These are phyloP conservation scores for Penaeus chinensis DNA, from an alignment of 1,140 invertebrate species.

Conservation along the genomic window DNA sequence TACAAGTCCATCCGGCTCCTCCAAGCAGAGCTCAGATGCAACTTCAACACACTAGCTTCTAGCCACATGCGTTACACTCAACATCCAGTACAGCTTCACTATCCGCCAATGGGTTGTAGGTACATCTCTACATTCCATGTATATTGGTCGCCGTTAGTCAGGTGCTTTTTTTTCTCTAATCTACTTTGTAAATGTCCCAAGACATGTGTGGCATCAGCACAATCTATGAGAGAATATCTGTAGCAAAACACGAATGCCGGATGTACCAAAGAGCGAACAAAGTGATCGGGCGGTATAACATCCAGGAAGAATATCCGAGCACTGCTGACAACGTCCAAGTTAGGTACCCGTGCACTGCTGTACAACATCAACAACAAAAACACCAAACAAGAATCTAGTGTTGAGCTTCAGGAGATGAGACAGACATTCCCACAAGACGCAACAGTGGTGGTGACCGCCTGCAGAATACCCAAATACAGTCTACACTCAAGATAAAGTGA, in stretches of 20 bases:
- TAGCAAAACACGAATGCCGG: slow-evolving; percentile 51
- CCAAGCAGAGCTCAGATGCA: slow-evolving; percentile 49
- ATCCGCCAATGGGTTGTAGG: slow-evolving; percentile 47
- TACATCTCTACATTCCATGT: slow-evolving; percentile 56
- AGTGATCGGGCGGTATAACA: slow-evolving; percentile 49
- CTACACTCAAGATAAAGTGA: no score
- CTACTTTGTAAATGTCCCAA: slow-evolving; percentile 35
- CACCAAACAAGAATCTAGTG: no score
- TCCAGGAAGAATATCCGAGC: slow-evolving; percentile 46
- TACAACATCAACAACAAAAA: no score
- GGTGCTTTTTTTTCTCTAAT: slow-evolving; percentile 22
- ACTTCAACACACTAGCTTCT: slow-evolving; percentile 54
- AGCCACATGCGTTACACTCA: slow-evolving; percentile 52
- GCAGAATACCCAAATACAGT: no score
- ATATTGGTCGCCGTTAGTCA: slow-evolving; percentile 18
- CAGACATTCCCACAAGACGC: no score
- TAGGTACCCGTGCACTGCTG: no score
- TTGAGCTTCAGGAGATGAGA: no score
- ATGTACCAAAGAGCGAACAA: slow-evolving; percentile 49
- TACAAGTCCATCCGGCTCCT: slow-evolving; percentile 48
- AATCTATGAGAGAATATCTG: slow-evolving; percentile 23
- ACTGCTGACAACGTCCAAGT: slow-evolving; percentile 25
- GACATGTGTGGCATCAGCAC: slow-evolving; percentile 23
- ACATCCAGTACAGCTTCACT: slow-evolving; percentile 54
- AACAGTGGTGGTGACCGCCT: no score